Conservation (phyloP, 92 coral and sea anemone genomes). For the Epizoanthus ramosus region DNA sequence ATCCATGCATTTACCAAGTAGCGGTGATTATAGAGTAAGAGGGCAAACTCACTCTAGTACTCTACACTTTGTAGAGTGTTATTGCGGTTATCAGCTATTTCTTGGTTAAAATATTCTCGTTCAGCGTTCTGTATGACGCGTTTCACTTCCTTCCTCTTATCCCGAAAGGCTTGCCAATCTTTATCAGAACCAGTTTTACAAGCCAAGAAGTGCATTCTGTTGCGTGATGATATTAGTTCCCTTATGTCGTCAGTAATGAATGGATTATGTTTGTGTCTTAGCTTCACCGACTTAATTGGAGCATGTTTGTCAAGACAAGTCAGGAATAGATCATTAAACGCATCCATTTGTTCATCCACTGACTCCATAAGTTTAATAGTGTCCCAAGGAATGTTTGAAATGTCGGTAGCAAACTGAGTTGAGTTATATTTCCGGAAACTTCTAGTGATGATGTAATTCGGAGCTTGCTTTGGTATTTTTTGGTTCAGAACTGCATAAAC, state of each 20-base stretch:
- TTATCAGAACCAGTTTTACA: not conserved
- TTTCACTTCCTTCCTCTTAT: no score
- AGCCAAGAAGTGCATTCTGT: slow-evolving; percentile 31
- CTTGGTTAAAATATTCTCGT: slow-evolving; percentile 23
- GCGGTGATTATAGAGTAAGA: no score
- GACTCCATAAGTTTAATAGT: slow-evolving; percentile 45
- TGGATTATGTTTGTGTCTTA: slow-evolving; percentile 42
- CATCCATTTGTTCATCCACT: slow-evolving; percentile 51
- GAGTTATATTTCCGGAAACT: slow-evolving; percentile 23
- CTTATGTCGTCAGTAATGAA: slow-evolving; percentile 42
- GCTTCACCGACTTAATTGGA: slow-evolving; percentile 54
- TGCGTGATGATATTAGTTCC: slow-evolving; percentile 25
- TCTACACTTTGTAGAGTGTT: not conserved
- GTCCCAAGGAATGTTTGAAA: slow-evolving; percentile 54
- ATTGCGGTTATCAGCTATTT: slow-evolving; percentile 20
- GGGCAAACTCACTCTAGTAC: no score
- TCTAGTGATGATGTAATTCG: slow-evolving; percentile 6
- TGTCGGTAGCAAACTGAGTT: slow-evolving; percentile 39
- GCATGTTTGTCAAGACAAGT: slow-evolving; percentile 48
- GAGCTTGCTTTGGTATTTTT: no score
- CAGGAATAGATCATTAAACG: slow-evolving; percentile 52
- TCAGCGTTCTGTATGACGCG: slow-evolving; percentile 28
- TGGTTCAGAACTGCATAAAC: no score
- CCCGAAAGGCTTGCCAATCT: no score
- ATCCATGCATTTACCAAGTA: no score